Base-by-base conservation (phyloP, 2,888 invertebrate species). In the Physocephala rufipes region DNA sequence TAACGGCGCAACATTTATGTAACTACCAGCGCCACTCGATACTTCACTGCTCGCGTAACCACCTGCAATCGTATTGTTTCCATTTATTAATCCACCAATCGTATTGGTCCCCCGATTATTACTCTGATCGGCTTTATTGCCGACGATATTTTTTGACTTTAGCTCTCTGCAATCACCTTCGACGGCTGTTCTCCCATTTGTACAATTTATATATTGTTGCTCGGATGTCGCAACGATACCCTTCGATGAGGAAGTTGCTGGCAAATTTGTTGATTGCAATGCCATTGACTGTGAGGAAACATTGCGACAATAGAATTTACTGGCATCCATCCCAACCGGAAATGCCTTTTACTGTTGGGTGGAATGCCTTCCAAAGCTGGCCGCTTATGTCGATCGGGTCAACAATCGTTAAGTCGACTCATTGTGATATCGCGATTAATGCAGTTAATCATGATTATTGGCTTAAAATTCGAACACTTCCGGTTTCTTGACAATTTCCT, bases 1-100 rank as follows among this genome's bases (percentile, higher is more conserved):
- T 74, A 85, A 83, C 53, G 86, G 82, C 81, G 85, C 83, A 71
- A 86, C 81, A 77, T 86, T 86, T 74, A 86, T 85, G 76, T 84
- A 86, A 78, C 84, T 86, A 72, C 82, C 79, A 67, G 77, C 71
- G 69, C 74, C 77, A 69, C 63, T 73, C 58, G 79, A 66, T 73
- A 67, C 61, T 72, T 61, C 80, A 71, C 70, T 77, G 73, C 76
- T 71, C 72, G 81, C 79, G 71, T 79, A 77, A 43, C 74, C 75
- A 67, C 72, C 76, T 69, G 76, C 75, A 36, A 36, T 9, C 36
- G 36, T 79, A 72, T 79, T 67, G 71, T 67, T 68, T 68, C 75
- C 74, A 75, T 71, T 67, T 72, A 71, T 70, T 73, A 71, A 58
- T 62, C 74, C 74, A 49, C 70, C 53, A 62, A 53, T 71, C 61